A percentile compares a stretch with the other conserved stretches of the same genome.
phyloP scores from a whole-genome alignment of 1,140 invertebrate genomes.

The Thrips palmi region DNA sequence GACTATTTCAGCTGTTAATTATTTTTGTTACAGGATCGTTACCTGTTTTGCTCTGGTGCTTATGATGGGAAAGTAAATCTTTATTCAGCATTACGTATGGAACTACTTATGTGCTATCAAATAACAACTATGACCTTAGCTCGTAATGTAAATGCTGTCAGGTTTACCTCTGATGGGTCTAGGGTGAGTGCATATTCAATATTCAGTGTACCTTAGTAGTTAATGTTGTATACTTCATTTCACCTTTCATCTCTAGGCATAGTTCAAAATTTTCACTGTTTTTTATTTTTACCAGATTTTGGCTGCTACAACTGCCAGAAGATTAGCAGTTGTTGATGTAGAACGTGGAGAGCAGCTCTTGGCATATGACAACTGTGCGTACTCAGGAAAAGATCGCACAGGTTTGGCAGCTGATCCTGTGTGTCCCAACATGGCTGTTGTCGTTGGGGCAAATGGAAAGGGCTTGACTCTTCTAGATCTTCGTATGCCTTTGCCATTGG shows the following conservation, averaged over 20 bases:
- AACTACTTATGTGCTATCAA: constrained; percentile 27
- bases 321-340: constrained; percentile 29
- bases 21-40: constrained; percentile 24
- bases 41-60: constrained; percentile 30
- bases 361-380: constrained; percentile 31
- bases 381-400: constrained; percentile 26
- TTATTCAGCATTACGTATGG: constrained; percentile 27
- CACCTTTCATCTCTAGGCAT: background rate
- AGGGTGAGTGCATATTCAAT: too few relatives aligned
- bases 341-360: constrained; percentile 28
- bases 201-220: background rate
- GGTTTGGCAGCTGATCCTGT: constrained; percentile 29
- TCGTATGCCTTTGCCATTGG: constrained; percentile 29
- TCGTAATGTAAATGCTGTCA: constrained; percentile 27
- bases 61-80: constrained; percentile 32
- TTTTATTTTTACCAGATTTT: constrained; percentile 22
- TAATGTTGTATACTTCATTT: background rate
- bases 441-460: constrained; percentile 29
- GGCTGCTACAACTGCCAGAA: constrained; percentile 26
- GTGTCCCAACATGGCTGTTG: constrained; percentile 28
- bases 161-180: constrained; percentile 29
- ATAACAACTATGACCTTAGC: constrained; percentile 25
- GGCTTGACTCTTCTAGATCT: constrained; percentile 30
- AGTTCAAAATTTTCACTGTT: background rate
- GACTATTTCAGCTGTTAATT: constrained; percentile 6